Base-by-base conservation (phyloP, 2,113 vertebrate genomes). In the Cricetomys ansorgei region DNA sequence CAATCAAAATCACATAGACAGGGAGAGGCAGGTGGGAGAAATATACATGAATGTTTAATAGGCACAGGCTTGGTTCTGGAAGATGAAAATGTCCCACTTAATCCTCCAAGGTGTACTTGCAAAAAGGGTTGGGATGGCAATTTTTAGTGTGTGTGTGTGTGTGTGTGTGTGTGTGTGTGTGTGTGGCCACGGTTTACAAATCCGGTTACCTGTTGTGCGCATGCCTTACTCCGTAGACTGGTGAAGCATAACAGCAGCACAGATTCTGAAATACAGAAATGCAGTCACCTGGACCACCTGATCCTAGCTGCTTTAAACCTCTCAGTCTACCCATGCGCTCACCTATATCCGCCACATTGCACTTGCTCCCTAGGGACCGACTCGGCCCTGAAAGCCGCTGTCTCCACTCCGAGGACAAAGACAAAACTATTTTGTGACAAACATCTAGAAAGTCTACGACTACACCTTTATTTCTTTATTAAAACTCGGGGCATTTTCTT, bases 161-260 rank as follows among this genome's bases (percentile, higher is more conserved):
- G 37, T 72, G 53, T n/a, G 48, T 7, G n/a, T 45, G 37, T n/a
- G 48, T 7, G n/a, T 45, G 37, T 53, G 3, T 43, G 7, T 79
- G 37, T 53, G 37, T 72, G 53, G 27, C 19, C 3, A 48, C 48
- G 34, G 21, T 5, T 13, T 8, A 23, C 25, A 91, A 87, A 48
- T 37, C 10, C 0, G 29, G 67, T 8, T 45, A 13, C 7, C 31
- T 0, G 3, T n/a, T 31, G 15, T 5, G 11, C 43, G 5, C 7
- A 27, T 23, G 43, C 12, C 19, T 37, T 48, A 45, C 53, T 59
- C 57, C 43, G 43, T 23, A 12, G 45, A 53, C 48, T 29, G 7
- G 40, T 85, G 62, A 65, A 5, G 13, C 29, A 65, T 48, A 34
- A 11, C 40, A n/a, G n/a, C 23, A 45, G 45, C 19, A 23, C 5